Percentiles rank a stretch among this genome's conserved stretches.
Evolutionary conservation across 2,113 vertebrate genomes (phyloP).

Genomic region (Psammodynastes pulverulentus): DNA sequence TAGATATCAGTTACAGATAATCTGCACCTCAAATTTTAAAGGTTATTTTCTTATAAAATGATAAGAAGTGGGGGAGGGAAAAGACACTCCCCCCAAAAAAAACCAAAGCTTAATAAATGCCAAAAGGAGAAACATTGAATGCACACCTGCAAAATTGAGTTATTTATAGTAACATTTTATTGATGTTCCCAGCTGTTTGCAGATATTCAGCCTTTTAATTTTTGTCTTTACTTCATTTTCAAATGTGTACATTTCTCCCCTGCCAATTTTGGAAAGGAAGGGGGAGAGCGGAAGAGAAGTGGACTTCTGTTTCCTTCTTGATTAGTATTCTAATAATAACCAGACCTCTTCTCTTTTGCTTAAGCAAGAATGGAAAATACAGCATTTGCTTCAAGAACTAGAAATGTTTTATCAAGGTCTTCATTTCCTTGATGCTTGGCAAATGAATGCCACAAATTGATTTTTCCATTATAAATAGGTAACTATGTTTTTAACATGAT

Average conservation of each 20-base stretch:
- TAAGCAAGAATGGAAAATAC: constrained; percentile 15
- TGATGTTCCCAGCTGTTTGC: constrained; percentile 47
- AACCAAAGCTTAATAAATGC: constrained; percentile 84
- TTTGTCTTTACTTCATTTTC: constrained; percentile 63
- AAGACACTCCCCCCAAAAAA: constrained; percentile 29
- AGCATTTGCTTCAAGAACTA: constrained; percentile 34
- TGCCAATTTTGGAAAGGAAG: constrained; percentile 68
- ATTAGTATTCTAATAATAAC: constrained; percentile 61
- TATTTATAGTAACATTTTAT: constrained; percentile 55
- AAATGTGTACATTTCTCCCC: constrained; percentile 53
- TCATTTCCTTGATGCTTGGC: neutral
- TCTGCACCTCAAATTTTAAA: constrained; percentile 70
- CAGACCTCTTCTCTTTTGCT: constrained; percentile 55
- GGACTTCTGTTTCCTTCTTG: constrained; percentile 71
- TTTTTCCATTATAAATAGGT: neutral
- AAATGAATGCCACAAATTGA: constrained; percentile 34
- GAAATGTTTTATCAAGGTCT: constrained; percentile 49
- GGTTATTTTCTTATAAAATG: constrained; percentile 71
- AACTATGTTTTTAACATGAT: neutral
- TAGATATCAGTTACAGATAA: neutral
- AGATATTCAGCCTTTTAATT: constrained; percentile 65
- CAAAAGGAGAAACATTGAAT: constrained; percentile 64
- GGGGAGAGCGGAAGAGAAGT: constrained; percentile 8
- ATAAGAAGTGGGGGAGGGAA: constrained; percentile 76
- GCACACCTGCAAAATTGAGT: constrained; percentile 75